Percentiles rank a stretch among this genome's conserved stretches.
These are phyloP conservation scores for Stictonetta naevosa DNA, from an alignment of 2,113 vertebrate species.

Conservation along the genomic window DNA sequence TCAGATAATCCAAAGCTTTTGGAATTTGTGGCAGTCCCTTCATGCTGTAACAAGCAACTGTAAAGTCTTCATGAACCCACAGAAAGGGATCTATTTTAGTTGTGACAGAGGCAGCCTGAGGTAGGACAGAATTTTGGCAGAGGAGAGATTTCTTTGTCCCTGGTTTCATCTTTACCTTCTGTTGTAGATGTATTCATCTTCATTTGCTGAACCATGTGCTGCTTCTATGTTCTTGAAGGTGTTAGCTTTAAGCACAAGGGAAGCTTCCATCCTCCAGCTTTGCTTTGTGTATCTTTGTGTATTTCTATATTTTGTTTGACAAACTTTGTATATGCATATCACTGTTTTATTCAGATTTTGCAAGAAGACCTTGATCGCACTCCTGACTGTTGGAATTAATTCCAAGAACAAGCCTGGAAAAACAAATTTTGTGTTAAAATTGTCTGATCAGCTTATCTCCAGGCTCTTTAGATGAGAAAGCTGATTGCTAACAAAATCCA, in stretches of 20 bases:
- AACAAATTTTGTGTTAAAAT: not conserved
- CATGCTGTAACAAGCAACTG: not conserved
- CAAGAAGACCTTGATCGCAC: not conserved
- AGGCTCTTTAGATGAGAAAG: not conserved
- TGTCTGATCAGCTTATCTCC: not conserved
- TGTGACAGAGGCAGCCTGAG: not conserved
- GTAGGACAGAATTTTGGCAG: not conserved
- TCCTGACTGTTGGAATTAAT: not conserved
- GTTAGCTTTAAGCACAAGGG: not conserved
- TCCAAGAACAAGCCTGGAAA: not conserved
- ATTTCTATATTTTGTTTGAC: not conserved
- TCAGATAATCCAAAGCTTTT: not conserved
- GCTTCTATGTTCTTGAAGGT: conserved; percentile 1
- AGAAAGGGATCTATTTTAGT: not conserved
- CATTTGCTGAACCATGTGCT: not conserved
- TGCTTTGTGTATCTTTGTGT: not conserved
- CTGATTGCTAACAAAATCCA: not conserved
- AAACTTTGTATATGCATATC: not conserved
- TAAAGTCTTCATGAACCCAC: not conserved
- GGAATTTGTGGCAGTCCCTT: not conserved
- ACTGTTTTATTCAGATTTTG: not conserved
- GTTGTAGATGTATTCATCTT: not conserved
- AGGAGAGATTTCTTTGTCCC: not conserved
- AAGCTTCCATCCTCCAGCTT: conserved; percentile 30
- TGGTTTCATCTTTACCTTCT: not conserved